These are phyloP conservation scores for Semibalanus balanoides DNA, from an alignment of 1,140 invertebrate genomes.

Conservation along the genomic window DNA sequence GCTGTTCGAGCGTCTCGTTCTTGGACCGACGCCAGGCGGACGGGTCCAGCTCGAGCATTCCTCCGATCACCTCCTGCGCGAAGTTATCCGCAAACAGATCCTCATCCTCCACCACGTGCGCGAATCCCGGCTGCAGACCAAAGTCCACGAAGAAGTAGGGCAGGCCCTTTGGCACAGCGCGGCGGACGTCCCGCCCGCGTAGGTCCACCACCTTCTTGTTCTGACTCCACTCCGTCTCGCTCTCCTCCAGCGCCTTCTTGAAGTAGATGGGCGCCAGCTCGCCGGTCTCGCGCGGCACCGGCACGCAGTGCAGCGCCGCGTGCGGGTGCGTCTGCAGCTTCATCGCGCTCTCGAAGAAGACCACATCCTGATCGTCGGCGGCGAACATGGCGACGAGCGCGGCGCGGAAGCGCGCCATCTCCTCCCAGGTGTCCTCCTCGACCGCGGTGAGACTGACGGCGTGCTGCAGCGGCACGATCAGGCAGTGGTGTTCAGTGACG, in stretches of 20 bases:
- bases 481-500: slow-evolving; percentile 71
- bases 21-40: slow-evolving; percentile 65
- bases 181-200: slow-evolving; percentile 49
- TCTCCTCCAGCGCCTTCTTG: slow-evolving; percentile 89
- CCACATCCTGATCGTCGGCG: slow-evolving; percentile 49
- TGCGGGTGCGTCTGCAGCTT: slow-evolving; percentile 61
- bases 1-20: slow-evolving; percentile 51
- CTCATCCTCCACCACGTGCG: slow-evolving; percentile 93
- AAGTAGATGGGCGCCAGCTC: slow-evolving; percentile 88
- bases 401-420: slow-evolving; percentile 61
- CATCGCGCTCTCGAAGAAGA: slow-evolving; percentile 81
- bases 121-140: slow-evolving; percentile 75
- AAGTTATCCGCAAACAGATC: slow-evolving; percentile 73
- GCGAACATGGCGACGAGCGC: slow-evolving; percentile 61
- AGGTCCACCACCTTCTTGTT: slow-evolving; percentile 92
- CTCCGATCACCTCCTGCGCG: slow-evolving; percentile 89
- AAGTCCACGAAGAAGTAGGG: slow-evolving; percentile 91
- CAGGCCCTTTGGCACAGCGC: slow-evolving; percentile 77
- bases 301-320: slow-evolving; percentile 75
- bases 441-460: slow-evolving; percentile 54
- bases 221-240: slow-evolving; percentile 82
- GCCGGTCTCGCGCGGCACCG: slow-evolving; percentile 61
- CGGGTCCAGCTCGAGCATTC: slow-evolving; percentile 80
- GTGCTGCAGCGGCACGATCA: slow-evolving; percentile 73
- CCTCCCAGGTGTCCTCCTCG: slow-evolving; percentile 87